Percentiles rank a stretch among this genome's conserved stretches.
These are phyloP conservation scores for Pandemis cinnamomeana DNA, from an alignment of 2,888 invertebrate species.

Conservation along the genomic window DNA sequence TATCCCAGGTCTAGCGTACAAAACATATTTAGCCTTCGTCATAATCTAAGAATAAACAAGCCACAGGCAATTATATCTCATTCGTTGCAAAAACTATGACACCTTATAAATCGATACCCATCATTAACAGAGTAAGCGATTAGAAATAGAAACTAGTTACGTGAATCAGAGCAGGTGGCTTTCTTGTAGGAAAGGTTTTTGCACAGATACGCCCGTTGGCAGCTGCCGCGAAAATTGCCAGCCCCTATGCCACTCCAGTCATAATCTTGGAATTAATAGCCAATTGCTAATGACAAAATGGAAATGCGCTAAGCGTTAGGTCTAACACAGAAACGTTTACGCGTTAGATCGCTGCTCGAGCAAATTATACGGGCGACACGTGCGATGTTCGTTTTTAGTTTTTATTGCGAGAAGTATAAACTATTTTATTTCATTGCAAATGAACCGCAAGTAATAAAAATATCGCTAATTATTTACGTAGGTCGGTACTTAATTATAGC, in stretches of 20 bases:
- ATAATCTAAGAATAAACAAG: background rate
- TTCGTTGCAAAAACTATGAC: constrained; percentile 16
- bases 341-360: constrained; percentile 62
- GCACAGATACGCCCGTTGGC: constrained; percentile 70
- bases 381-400: constrained; percentile 49
- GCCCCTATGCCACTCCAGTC: constrained; percentile 77
- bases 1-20: too few species aligned
- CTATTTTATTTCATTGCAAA: background rate
- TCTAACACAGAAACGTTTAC: constrained; percentile 64
- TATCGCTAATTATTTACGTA: too few species aligned
- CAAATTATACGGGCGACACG: constrained; percentile 77
- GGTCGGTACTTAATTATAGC: too few species aligned
- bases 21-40: background rate
- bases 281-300: constrained; percentile 81
- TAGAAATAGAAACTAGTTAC: constrained; percentile 40
- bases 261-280: constrained; percentile 82
- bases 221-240: constrained; percentile 80
- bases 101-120: constrained; percentile 32
- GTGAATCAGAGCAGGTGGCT: constrained; percentile 76
- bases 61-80: background rate
- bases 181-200: constrained; percentile 78
- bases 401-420: constrained; percentile 12
- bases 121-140: constrained; percentile 30
- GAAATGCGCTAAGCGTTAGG: constrained; percentile 74
- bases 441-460: background rate